A percentile compares a stretch with the other conserved stretches of the same genome.
phyloP scores from a whole-genome alignment of 2,113 vertebrate genomes.

The Gracilinanus agilis region DNA sequence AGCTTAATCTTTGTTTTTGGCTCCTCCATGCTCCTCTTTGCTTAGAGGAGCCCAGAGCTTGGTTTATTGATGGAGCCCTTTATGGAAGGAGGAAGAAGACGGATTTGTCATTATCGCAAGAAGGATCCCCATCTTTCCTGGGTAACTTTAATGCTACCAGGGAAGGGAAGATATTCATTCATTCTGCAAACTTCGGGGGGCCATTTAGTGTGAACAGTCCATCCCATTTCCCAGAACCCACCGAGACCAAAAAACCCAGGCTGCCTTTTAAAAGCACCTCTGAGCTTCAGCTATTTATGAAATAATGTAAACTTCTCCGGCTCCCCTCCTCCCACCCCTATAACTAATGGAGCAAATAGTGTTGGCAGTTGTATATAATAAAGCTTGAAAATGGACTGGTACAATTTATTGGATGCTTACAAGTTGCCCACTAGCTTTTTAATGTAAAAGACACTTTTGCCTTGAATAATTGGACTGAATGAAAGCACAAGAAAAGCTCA shows the following conservation, averaged over 20 bases:
- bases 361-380: conserved; percentile 44
- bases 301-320: conserved; percentile 22
- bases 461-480: conserved; percentile 69
- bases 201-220: background rate
- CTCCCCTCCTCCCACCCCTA: background rate
- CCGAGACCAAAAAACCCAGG: background rate
- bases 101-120: background rate
- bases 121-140: background rate
- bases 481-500: background rate
- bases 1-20: background rate
- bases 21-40: background rate
- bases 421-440: conserved; percentile 63
- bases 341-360: conserved; percentile 18
- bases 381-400: conserved; percentile 39
- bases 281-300: conserved; percentile 1
- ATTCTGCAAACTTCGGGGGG: background rate
- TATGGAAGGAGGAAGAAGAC: background rate
- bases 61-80: background rate
- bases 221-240: background rate
- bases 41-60: background rate
- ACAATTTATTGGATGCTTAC: conserved; percentile 54
- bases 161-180: background rate
- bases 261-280: conserved; percentile 1
- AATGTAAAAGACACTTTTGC: conserved; percentile 60
- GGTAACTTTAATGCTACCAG: background rate